Conservation (phyloP, 1,140 invertebrate species). For the Ceratina australensis region DNA sequence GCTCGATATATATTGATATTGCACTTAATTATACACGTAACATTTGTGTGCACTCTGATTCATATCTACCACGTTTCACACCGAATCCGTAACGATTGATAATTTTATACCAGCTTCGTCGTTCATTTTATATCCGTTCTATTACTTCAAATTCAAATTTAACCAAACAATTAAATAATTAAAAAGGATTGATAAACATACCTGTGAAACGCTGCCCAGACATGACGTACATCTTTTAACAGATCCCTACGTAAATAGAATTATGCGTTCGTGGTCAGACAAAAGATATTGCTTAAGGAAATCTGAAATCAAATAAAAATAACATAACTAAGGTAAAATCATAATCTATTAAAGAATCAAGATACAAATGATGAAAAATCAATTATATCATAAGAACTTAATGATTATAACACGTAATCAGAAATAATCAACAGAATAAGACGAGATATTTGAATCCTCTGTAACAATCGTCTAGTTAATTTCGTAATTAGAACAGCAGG, state of each 20-base stretch:
- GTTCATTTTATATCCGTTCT: no score
- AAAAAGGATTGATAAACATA: no score
- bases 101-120: not conserved
- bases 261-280: not conserved
- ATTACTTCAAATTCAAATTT: no score
- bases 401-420: no score
- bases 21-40: conserved; percentile 29
- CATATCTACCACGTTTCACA: conserved; percentile 13
- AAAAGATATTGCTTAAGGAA: not conserved
- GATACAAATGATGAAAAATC: no score
- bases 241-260: not conserved
- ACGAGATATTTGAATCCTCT: no score
- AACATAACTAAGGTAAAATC: no score
- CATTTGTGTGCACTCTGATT: conserved; percentile 15
- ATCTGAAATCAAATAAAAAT: not conserved
- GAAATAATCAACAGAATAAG: no score
- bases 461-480: no score
- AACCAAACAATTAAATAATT: no score
- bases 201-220: not conserved
- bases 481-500: not conserved
- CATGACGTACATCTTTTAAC: not conserved
- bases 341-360: no score
- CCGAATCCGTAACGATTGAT: not conserved
- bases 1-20: conserved; percentile 30
- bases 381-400: no score